Conservation (phyloP, 2,797 vertebrate genomes). For the Sciaenops ocellatus region DNA sequence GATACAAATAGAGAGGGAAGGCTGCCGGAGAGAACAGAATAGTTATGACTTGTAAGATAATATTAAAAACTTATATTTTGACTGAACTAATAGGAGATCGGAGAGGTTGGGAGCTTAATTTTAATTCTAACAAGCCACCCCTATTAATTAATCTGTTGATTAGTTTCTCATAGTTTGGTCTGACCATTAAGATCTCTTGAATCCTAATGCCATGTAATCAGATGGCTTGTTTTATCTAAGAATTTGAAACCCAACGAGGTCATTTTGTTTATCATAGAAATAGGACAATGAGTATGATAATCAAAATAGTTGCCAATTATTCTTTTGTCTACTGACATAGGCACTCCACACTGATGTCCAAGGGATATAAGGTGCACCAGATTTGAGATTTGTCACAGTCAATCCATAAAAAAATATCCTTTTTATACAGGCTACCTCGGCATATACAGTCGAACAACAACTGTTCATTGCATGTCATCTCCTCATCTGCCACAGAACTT, state of each 20-base stretch:
- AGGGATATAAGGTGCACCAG: neutral
- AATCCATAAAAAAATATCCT: neutral
- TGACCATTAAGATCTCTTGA: neutral
- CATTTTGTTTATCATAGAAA: neutral
- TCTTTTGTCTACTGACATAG: neutral
- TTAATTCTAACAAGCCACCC: neutral
- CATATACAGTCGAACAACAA: neutral
- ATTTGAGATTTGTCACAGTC: neutral
- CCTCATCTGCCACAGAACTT: conserved; percentile 4
- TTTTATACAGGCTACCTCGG: neutral
- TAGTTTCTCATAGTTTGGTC: neutral
- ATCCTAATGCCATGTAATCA: neutral
- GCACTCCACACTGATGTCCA: neutral
- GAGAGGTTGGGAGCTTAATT: neutral
- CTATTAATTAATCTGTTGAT: neutral
- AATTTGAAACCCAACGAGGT: neutral
- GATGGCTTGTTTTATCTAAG: neutral
- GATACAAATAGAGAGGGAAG: neutral
- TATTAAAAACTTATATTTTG: neutral
- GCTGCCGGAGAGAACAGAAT: neutral
- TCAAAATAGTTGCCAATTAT: neutral
- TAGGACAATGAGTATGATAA: neutral
- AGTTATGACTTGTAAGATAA: neutral
- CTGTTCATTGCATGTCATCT: conserved; percentile 8
- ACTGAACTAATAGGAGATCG: neutral